Conservation (phyloP, 2,888 invertebrate genomes). For the Melieria omissa region DNA sequence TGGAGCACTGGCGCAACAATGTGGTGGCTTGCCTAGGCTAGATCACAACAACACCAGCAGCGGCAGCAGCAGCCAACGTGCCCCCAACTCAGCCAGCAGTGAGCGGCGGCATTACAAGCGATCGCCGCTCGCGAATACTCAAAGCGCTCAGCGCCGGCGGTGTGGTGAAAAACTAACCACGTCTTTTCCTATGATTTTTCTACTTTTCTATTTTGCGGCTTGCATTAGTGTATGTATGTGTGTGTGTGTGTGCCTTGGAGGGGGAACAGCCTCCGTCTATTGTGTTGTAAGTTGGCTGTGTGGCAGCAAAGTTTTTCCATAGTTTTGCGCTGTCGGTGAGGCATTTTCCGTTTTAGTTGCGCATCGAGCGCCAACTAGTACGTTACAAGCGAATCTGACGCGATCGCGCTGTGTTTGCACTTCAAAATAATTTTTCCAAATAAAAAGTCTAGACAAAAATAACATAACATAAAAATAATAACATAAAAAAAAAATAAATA, state of each 20-base stretch:
- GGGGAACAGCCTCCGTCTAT: neutral
- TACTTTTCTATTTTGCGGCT: neutral
- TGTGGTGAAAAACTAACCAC: constrained; percentile 44
- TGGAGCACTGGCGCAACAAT: no score
- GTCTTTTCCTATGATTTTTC: constrained; percentile 9
- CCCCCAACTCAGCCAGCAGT: neutral
- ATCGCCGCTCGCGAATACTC: constrained; percentile 30
- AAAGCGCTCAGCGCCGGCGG: constrained; percentile 11
- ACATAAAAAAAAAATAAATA: no score
- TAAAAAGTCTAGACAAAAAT: no score
- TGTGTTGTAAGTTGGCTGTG: constrained; percentile 18
- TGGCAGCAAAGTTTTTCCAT: constrained; percentile 25
- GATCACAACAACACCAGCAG: constrained; percentile 12
- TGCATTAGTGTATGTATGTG: neutral
- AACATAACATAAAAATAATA: no score
- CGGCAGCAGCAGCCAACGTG: neutral
- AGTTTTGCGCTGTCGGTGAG: constrained; percentile 34
- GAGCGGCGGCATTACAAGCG: constrained; percentile 2
- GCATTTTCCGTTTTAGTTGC: constrained; percentile 38
- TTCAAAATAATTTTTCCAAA: no score
- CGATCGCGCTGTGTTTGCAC: no score
- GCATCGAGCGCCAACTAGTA: neutral
- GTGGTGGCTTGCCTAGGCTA: constrained; percentile 26
- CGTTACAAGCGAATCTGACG: neutral
- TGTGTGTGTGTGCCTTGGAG: constrained; percentile 4